Base-by-base conservation (phyloP, 2,797 vertebrate species). In the Acanthornis magna region DNA sequence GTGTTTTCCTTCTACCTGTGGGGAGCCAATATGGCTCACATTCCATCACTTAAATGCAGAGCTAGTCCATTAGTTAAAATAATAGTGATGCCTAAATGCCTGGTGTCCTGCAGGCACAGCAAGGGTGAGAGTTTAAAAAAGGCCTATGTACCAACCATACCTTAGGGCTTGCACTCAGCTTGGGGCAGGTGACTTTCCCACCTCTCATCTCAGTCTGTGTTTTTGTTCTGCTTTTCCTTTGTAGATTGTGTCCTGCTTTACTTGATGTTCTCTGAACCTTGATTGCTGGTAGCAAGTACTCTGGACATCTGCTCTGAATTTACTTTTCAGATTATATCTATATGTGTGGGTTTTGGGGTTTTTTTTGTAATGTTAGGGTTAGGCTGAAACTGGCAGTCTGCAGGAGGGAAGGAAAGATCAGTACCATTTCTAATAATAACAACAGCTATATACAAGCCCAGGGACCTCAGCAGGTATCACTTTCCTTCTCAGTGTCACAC, bases 241-340 rank as follows among this genome's bases (percentile, higher is more conserved):
- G 57, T 70, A 67, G 65, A n/a, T 22, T 29, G 16, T 85, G 67
- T 91, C 84, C 84, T 95, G 63, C 81, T 83, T 93, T 80, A 55
- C 82, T 87, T 20, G 15, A 86, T 92, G 82, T 82, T 91, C 88
- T 92, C 60, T 84, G 93, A 92, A 91, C 92, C 85, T 95, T 89
- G 79, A 71, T 77, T 54, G 66, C 91, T 92, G 57, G 90, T 95
- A 96, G 68, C 43, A 89, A 96, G 89, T 85, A 89, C 84, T 97
- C 91, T 94, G 96, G 92, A 96, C 97, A 98, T 98, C 96, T 98
- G 96, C 91, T 97, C 94, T 95, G 58, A 94, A 96, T 97, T 97
- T 97, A 67, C 79, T 96, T 97, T 97, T 96, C 89, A 88, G 97
- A 97, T 95, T 94, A 89, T 93, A 93, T 95, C 83, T 97, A 2